Percentiles rank a stretch among this genome's conserved stretches.
These are phyloP conservation scores for Nibea coibor DNA, from an alignment of 2,113 vertebrate species.

Conservation along the genomic window DNA sequence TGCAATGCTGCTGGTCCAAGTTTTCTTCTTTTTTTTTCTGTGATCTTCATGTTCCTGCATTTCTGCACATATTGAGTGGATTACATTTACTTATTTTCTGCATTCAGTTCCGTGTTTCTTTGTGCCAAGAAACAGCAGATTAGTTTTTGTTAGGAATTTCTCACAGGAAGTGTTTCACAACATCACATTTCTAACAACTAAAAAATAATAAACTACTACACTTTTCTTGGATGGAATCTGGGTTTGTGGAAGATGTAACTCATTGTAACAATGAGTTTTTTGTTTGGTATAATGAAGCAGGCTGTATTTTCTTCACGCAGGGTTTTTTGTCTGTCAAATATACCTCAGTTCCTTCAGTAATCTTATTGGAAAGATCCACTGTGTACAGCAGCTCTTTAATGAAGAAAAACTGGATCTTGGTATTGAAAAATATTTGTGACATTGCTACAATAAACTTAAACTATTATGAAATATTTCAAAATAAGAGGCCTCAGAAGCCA, in stretches of 20 bases:
- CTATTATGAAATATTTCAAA: not conserved
- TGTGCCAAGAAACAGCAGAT: not conserved
- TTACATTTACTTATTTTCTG: not conserved
- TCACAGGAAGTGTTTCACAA: too few species aligned
- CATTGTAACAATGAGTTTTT: not conserved
- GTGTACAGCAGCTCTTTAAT: not conserved
- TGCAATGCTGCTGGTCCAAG: not conserved
- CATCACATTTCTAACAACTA: not conserved
- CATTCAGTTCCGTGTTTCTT: not conserved
- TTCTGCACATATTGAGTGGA: not conserved
- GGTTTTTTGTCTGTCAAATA: not conserved
- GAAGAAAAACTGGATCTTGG: not conserved
- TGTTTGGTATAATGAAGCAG: not conserved
- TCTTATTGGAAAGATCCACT: not conserved
- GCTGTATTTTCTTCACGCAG: not conserved
- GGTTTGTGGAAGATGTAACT: not conserved
- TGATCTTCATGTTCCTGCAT: not conserved
- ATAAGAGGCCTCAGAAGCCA: not conserved
- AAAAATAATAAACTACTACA: not conserved
- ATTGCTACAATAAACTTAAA: not conserved
- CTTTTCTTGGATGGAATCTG: not conserved
- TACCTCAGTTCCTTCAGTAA: not conserved
- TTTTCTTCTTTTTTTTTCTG: too few species aligned
- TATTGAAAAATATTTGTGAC: not conserved
- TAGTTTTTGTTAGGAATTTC: not conserved